Conservation (phyloP, 2,113 vertebrate genomes). For the Melanocharis versteri region DNA sequence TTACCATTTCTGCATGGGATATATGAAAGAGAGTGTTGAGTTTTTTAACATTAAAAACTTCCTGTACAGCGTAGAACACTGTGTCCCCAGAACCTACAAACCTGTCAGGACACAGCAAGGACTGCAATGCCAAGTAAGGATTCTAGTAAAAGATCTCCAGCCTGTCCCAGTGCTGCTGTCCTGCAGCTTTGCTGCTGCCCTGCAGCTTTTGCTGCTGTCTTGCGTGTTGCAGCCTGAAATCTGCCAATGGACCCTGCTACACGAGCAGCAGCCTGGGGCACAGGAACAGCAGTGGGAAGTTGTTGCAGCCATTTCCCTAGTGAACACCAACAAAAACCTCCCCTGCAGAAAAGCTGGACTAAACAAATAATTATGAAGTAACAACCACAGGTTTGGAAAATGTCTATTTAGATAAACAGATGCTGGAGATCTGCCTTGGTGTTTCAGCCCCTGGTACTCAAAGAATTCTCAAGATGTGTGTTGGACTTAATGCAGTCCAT, state of each 20-base stretch:
- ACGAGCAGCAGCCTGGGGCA: not conserved
- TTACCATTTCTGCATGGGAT: not conserved
- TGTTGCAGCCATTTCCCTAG: not conserved
- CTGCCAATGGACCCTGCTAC: not conserved
- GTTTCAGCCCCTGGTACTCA: not conserved
- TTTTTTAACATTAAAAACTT: not conserved
- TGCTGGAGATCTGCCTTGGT: not conserved
- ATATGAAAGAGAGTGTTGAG: not conserved
- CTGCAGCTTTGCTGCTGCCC: not conserved
- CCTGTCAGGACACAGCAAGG: not conserved
- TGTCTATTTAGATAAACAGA: not conserved
- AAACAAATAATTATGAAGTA: not conserved
- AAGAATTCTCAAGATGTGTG: not conserved
- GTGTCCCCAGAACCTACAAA: not conserved
- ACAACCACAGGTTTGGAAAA: not conserved
- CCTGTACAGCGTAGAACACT: rapidly evolving
- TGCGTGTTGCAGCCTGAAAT: not conserved
- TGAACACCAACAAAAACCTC: not conserved
- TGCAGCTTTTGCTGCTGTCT: not conserved
- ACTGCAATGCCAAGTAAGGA: not conserved
- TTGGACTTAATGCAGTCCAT: not conserved
- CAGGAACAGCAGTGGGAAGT: not conserved
- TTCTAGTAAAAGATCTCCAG: not conserved
- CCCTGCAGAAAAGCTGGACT: not conserved
- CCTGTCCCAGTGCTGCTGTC: not conserved